phyloP scores from a whole-genome alignment of 2,797 vertebrate species.

The Premnoplex brunnescens region DNA sequence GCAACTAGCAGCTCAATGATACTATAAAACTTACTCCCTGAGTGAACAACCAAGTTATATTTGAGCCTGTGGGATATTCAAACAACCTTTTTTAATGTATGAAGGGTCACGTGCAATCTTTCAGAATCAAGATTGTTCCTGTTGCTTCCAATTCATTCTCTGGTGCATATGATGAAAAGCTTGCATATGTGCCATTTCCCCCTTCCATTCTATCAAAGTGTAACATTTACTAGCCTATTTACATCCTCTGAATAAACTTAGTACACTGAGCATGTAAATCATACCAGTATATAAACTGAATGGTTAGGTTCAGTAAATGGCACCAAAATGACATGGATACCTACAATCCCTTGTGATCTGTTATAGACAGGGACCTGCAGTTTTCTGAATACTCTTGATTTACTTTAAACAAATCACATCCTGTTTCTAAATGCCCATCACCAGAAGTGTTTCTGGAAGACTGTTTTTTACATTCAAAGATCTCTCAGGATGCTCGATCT shows the following conservation, averaged over 20 bases:
- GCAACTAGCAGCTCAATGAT: neutral
- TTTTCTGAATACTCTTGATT: neutral
- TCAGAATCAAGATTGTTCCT: neutral
- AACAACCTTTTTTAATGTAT: neutral
- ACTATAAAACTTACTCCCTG: neutral
- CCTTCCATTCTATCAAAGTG: neutral
- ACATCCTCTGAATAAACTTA: neutral
- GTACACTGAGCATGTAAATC: neutral
- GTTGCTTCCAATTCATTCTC: neutral
- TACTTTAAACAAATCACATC: neutral
- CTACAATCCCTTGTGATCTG: neutral
- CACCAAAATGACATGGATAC: neutral
- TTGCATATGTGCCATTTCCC: neutral
- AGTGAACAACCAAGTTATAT: accelerated
- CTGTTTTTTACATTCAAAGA: neutral
- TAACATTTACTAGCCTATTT: neutral
- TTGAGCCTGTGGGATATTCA: neutral
- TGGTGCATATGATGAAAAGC: neutral
- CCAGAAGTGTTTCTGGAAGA: neutral
- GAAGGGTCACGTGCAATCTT: neutral
- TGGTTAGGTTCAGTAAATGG: neutral
- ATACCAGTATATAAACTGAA: neutral
- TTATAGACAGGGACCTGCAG: neutral
- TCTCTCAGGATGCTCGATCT: neutral
- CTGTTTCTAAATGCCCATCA: neutral